These are phyloP conservation scores for Heptranchias perlo DNA, from an alignment of 2,113 vertebrate species.

Conservation along the genomic window DNA sequence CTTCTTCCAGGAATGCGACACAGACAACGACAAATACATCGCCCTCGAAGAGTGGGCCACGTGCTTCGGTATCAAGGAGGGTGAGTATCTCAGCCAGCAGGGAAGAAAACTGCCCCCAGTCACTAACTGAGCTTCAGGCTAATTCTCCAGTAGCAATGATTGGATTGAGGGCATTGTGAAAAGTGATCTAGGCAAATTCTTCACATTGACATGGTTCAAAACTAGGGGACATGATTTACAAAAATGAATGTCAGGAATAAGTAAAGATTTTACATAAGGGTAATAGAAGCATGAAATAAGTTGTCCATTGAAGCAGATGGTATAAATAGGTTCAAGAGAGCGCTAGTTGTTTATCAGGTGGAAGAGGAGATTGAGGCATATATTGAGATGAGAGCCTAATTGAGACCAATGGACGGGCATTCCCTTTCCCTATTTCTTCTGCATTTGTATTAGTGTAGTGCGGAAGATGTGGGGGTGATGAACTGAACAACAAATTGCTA, in stretches of 20 bases:
- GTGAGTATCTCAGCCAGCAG: conserved; percentile 64
- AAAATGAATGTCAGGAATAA: not conserved
- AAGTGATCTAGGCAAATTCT: not conserved
- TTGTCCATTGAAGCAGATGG: not conserved
- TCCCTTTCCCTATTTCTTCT: not conserved
- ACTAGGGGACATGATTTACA: too few relatives aligned
- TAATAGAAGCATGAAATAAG: not conserved
- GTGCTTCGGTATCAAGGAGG: conserved; percentile 93
- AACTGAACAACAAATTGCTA: not conserved
- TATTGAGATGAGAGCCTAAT: not conserved
- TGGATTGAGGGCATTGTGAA: not conserved
- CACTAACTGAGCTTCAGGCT: not conserved
- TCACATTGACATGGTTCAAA: not conserved
- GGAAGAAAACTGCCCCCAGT: not conserved
- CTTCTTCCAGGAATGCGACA: conserved; percentile 88
- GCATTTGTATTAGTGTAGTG: conserved; percentile 9
- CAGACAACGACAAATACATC: conserved; percentile 93
- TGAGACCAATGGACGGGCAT: not conserved
- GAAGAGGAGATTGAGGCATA: too few relatives aligned
- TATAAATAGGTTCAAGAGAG: not conserved
- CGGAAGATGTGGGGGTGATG: not conserved
- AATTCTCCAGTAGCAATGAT: not conserved
- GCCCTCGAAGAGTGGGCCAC: conserved; percentile 91
- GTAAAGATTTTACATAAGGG: not conserved
- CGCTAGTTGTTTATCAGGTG: not conserved